phyloP scores from a whole-genome alignment of 1,140 invertebrate genomes.

The Tribolium madens region DNA sequence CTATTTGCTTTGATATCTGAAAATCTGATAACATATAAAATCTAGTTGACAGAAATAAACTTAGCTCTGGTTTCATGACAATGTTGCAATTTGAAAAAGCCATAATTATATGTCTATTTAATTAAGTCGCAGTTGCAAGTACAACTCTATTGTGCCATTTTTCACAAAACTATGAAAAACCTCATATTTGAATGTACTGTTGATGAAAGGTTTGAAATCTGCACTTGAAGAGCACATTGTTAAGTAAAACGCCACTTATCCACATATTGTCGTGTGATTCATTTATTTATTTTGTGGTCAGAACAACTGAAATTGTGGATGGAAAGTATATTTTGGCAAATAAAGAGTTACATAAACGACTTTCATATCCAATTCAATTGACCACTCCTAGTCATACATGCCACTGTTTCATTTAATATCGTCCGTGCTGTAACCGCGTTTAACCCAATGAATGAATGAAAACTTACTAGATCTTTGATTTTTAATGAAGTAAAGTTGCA shows the following conservation, averaged over 20 bases:
- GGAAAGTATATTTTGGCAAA: neutral
- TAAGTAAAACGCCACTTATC: neutral
- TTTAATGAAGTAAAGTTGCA: constrained; percentile 98
- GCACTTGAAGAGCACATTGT: neutral
- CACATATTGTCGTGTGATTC: neutral
- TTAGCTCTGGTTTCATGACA: neutral
- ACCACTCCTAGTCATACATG: neutral
- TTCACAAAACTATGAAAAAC: neutral
- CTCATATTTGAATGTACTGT: neutral
- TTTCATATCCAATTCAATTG: neutral
- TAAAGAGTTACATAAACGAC: neutral
- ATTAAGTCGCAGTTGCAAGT: too few relatives aligned
- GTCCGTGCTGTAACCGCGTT: constrained; percentile 37
- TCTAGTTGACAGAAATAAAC: neutral
- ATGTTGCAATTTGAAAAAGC: neutral
- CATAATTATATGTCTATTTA: too few relatives aligned
- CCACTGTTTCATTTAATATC: neutral
- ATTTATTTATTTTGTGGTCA: neutral
- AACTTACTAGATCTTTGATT: constrained; percentile 98
- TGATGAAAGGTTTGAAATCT: neutral
- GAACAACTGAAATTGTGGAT: neutral
- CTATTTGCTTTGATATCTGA: neutral
- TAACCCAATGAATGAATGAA: too few relatives aligned
- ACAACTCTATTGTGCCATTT: neutral
- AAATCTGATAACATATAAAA: neutral